Conservation (phyloP, 2,113 vertebrate species). For the Chloropsis hardwickii region DNA sequence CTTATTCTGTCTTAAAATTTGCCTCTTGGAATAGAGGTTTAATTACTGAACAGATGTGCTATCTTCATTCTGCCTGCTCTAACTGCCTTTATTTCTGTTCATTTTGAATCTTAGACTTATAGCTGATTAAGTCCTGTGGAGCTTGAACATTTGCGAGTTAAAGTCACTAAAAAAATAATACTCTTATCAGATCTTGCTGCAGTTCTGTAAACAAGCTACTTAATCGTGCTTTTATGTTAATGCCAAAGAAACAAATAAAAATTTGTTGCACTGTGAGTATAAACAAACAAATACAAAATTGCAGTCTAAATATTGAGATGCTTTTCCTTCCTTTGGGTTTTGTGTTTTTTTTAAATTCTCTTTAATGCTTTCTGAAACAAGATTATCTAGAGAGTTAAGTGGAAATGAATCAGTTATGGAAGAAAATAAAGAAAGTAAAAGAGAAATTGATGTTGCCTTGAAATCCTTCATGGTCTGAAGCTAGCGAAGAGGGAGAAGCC, state of each 20-base stretch:
- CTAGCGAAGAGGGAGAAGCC: not conserved
- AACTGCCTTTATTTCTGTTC: not conserved
- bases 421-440: not conserved
- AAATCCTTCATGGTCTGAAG: not conserved
- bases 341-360: not conserved
- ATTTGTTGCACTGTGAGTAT: not conserved
- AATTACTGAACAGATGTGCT: not conserved
- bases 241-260: conserved; percentile 37
- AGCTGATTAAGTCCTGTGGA: conserved; percentile 12
- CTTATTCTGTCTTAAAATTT: not conserved
- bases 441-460: not conserved
- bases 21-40: not conserved
- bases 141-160: not conserved
- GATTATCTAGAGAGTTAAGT: not conserved
- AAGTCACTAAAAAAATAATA: not conserved
- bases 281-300: not conserved
- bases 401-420: not conserved
- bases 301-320: not conserved
- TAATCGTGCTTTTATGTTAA: conserved; percentile 43
- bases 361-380: not conserved
- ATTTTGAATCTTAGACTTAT: not conserved
- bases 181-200: conserved; percentile 18
- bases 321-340: not conserved
- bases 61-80: not conserved
- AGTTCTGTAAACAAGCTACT: conserved; percentile 19